Conservation (phyloP, 2,888 invertebrate genomes). For the Drosophila silvestris region DNA sequence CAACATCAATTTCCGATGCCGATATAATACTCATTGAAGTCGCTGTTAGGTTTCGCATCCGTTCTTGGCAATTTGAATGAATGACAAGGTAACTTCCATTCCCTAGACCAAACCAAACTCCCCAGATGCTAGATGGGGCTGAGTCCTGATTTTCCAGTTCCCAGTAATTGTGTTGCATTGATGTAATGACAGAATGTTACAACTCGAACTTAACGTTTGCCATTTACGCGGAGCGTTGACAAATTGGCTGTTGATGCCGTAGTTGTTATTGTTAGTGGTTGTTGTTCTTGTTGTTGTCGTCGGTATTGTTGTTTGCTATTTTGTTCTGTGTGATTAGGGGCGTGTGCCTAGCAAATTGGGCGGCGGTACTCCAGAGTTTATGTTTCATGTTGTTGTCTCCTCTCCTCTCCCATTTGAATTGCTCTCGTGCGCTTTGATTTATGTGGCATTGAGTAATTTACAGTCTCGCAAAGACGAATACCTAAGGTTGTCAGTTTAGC, state of each 20-base stretch:
- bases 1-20: conserved; percentile 53
- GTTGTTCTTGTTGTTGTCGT: conserved; percentile 16
- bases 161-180: conserved; percentile 52
- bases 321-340: conserved; percentile 15
- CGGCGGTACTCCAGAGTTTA: background rate
- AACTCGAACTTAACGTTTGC: conserved; percentile 36
- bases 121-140: background rate
- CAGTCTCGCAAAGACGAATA: conserved; percentile 34
- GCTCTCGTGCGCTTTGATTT: conserved; percentile 61
- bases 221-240: conserved; percentile 58
- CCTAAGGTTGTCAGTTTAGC: conserved; percentile 34
- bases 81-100: conserved; percentile 30
- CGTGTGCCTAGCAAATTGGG: conserved; percentile 19
- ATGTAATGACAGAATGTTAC: conserved; percentile 63
- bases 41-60: conserved; percentile 35
- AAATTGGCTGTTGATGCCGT: conserved; percentile 61
- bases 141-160: background rate
- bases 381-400: conserved; percentile 14
- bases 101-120: conserved; percentile 1
- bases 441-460: conserved; percentile 72
- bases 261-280: conserved; percentile 35
- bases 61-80: conserved; percentile 51
- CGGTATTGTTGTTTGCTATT: conserved; percentile 9
- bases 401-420: conserved; percentile 27
- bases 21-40: conserved; percentile 26